These are phyloP conservation scores for Julus scanicus DNA, from an alignment of 2,888 invertebrate species.

Conservation along the genomic window DNA sequence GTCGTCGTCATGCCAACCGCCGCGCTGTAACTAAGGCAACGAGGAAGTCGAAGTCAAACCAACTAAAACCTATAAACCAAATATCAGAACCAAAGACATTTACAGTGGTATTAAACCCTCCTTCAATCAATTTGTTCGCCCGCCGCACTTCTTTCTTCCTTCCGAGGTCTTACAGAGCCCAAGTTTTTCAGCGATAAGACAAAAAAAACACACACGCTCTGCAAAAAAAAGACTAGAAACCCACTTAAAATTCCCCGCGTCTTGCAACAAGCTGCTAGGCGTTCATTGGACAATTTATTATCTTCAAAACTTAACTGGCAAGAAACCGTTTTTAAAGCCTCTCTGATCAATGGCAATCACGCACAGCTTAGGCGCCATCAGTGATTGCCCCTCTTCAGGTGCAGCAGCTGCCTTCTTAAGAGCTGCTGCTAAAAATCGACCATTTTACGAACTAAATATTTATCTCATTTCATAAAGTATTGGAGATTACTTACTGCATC, in stretches of 20 bases:
- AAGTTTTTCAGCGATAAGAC: background rate
- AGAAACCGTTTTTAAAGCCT: background rate
- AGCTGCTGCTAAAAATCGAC: background rate
- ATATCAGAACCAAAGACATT: slow-evolving; percentile 20
- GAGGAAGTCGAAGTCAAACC: background rate
- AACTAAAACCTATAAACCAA: slow-evolving; percentile 21
- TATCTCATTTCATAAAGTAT: background rate
- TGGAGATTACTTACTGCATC: background rate
- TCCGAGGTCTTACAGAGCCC: background rate
- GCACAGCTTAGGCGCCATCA: background rate
- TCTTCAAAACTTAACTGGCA: background rate
- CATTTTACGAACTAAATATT: background rate
- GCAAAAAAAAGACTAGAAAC: background rate
- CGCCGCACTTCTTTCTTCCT: background rate
- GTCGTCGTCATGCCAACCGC: slow-evolving; percentile 5
- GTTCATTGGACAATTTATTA: background rate
- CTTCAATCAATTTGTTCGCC: slow-evolving; percentile 31
- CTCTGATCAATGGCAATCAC: background rate
- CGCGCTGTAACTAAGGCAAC: slow-evolving; percentile 37
- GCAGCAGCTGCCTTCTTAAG: background rate
- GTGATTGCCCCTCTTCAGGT: background rate
- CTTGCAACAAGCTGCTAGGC: background rate
- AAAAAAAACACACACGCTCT: background rate
- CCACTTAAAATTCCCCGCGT: background rate
- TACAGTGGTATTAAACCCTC: background rate